Evolutionary conservation across 2,797 vertebrate genomes (phyloP).

Genomic region (Calcarius lapponicus): DNA sequence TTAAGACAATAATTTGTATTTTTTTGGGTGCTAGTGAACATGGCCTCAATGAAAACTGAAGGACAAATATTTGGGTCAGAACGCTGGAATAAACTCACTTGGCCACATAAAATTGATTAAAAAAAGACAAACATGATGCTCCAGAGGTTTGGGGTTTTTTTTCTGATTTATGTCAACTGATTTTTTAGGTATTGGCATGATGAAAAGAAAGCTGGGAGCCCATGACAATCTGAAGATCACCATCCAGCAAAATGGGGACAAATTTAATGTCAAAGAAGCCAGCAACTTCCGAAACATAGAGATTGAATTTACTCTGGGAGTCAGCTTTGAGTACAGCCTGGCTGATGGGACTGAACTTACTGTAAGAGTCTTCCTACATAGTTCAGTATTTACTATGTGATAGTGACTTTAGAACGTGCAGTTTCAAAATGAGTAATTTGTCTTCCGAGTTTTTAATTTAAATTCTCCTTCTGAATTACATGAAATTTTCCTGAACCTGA

Average conservation of each 20-base stretch:
- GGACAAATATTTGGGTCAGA: neutral
- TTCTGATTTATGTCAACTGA: neutral
- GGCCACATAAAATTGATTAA: neutral
- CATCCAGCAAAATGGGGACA: slow-evolving; percentile 86
- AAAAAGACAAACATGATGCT: neutral
- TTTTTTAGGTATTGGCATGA: slow-evolving; percentile 83
- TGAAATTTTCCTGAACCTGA: neutral
- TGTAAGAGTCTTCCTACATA: slow-evolving; percentile 72
- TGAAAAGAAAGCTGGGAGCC: slow-evolving; percentile 92
- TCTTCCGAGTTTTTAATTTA: neutral
- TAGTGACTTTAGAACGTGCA: neutral
- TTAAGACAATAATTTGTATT: neutral
- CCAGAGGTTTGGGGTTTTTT: neutral
- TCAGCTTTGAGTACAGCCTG: slow-evolving; percentile 84
- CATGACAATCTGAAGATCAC: slow-evolving; percentile 91
- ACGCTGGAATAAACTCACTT: neutral
- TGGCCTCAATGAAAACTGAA: neutral
- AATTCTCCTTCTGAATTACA: neutral
- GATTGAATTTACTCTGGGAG: slow-evolving; percentile 86
- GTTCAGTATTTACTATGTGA: neutral
- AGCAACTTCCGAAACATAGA: slow-evolving; percentile 89
- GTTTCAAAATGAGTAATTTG: neutral
- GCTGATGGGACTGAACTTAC: slow-evolving; percentile 90
- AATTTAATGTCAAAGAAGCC: slow-evolving; percentile 86
- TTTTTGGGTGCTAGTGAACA: neutral